Conservation (phyloP, 2,113 vertebrate species). For the Otolemur garnettii region DNA sequence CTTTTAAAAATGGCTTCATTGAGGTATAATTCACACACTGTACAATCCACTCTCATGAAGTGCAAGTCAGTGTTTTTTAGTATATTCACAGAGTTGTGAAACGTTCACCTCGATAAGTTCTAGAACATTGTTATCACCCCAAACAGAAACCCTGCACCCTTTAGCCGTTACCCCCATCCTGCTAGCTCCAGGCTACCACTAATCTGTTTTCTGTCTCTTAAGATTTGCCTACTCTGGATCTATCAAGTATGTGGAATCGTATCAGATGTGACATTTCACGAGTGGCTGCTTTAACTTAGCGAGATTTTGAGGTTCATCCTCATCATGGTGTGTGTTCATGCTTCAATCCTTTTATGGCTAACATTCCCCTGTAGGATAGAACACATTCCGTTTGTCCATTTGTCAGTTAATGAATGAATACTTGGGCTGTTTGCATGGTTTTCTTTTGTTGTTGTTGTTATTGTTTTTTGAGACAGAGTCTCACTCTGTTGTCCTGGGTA, state of each 20-base stretch:
- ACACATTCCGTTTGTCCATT: neutral
- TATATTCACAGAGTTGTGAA: neutral
- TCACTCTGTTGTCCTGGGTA: too few species aligned
- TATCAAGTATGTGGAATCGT: neutral
- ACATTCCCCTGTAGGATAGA: neutral
- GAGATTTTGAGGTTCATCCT: neutral
- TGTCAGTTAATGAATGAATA: neutral
- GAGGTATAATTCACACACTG: neutral
- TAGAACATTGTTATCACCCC: neutral
- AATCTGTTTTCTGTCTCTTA: neutral
- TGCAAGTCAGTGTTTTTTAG: neutral
- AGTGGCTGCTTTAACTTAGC: neutral
- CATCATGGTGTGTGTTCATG: neutral
- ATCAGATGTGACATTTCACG: neutral
- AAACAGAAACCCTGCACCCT: neutral
- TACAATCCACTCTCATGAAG: neutral
- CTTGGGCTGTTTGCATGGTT: neutral
- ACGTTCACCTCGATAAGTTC: neutral
- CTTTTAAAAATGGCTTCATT: neutral
- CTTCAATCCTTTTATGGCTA: neutral
- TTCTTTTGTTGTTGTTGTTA: too few species aligned
- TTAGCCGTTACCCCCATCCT: neutral
- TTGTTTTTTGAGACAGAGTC: too few species aligned
- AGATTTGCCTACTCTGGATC: neutral
- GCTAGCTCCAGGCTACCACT: neutral